These are phyloP conservation scores for Herpetotheres cachinnans DNA, from an alignment of 2,113 vertebrate genomes.

Conservation along the genomic window DNA sequence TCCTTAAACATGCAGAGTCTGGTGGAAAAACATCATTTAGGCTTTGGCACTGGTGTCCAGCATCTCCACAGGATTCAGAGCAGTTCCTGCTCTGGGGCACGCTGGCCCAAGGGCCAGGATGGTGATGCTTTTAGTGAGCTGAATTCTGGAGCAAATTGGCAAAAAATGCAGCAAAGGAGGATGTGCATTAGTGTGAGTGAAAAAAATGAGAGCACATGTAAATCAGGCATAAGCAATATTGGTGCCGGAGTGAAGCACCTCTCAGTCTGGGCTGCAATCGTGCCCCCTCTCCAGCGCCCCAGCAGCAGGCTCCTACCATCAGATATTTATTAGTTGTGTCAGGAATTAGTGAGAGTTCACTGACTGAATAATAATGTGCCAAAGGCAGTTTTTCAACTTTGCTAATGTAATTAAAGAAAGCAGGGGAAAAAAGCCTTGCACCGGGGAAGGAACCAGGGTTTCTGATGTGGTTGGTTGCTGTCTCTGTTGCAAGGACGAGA, in stretches of 20 bases:
- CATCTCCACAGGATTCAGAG: background rate
- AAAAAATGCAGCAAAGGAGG: background rate
- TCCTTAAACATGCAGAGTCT: background rate
- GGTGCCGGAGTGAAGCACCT: fast-evolving
- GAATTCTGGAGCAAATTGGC: background rate
- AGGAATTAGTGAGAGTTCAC: conserved; percentile 63
- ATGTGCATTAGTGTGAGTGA: background rate
- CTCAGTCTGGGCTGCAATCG: fast-evolving
- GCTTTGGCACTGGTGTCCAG: background rate
- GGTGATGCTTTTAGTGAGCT: background rate
- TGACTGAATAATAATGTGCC: conserved; percentile 53
- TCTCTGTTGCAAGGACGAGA: background rate
- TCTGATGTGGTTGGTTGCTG: fast-evolving
- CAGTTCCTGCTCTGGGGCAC: background rate
- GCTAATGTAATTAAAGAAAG: conserved; percentile 58
- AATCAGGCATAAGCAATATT: background rate
- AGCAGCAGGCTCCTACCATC: background rate
- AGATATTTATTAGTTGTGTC: conserved; percentile 48
- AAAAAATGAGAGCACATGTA: background rate
- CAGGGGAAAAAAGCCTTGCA: background rate
- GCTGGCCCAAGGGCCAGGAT: background rate
- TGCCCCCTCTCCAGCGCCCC: background rate
- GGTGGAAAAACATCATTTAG: background rate
- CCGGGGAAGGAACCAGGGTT: background rate
- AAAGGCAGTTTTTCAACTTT: conserved; percentile 18